A percentile compares a stretch with the other conserved stretches of the same genome.
Conservation (phyloP, 2,797 vertebrate species). For the Sus cebifrons region DNA sequence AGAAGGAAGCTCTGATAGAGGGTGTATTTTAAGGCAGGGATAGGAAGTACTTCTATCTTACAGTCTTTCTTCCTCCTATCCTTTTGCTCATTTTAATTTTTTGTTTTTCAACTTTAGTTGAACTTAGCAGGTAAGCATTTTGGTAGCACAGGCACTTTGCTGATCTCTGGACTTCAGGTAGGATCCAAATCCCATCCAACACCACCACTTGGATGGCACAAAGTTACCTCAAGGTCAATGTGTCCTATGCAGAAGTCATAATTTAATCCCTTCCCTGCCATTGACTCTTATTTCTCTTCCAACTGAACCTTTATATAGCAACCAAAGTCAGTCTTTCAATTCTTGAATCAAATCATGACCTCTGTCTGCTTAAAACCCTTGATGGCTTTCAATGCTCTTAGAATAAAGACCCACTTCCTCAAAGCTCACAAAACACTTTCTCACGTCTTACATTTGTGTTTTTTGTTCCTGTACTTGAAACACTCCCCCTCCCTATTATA, state of each 20-base stretch:
- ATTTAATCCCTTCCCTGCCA: background rate
- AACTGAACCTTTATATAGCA: conserved; percentile 22
- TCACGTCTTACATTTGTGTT: background rate
- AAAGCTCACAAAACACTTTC: background rate
- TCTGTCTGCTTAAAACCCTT: background rate
- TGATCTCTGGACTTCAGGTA: conserved; percentile 20
- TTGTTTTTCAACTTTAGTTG: background rate
- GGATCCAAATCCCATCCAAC: background rate
- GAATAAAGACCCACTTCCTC: background rate
- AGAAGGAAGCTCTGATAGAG: conserved; percentile 25
- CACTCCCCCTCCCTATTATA: background rate
- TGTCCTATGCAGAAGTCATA: background rate
- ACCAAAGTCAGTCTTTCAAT: background rate
- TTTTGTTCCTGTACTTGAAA: conserved; percentile 7
- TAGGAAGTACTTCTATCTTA: background rate
- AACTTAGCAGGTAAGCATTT: conserved; percentile 7
- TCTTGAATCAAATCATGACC: background rate
- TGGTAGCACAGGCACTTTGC: background rate
- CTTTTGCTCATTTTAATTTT: conserved; percentile 33
- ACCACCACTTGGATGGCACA: background rate
- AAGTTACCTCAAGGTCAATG: background rate
- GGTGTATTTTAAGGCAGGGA: background rate
- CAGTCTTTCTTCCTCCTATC: background rate
- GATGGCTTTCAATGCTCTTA: conserved; percentile 10
- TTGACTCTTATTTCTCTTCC: background rate